Evolutionary conservation across 2,797 vertebrate species (phyloP), one percentile per base, ranked within the genome.

Genomic region (Spheniscus humboldti): DNA sequence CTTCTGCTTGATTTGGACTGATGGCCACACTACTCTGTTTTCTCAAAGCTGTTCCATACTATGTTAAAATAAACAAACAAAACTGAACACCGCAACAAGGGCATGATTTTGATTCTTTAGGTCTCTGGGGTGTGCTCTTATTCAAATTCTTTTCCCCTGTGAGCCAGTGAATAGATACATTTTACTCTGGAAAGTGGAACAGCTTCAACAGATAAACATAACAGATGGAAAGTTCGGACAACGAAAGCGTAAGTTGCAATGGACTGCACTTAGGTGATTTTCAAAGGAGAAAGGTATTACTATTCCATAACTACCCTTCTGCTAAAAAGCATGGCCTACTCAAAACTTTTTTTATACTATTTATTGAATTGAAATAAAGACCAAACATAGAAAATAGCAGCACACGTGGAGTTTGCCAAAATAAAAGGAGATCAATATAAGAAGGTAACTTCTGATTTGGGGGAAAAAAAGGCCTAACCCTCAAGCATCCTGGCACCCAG

Each of bases 371-470:
- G 24, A 90, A 86, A 37, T 45, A n/a, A 84, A 79, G 62, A 39
- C 15, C 31, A 10, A 90, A 59, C 8, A 17, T 2, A 45, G 59
- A 66, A 48, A 79, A 87, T 0, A 68, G 37, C 6, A 19, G 23
- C 22, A 59, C 16, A 69, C 76, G 52, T 17, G 19, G 15, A 71
- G 28, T 68, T 30, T 59, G 39, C 18, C 72, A 86, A 48, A 90
- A 67, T 2, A 0, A 0, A 67, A 67, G 11, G 30, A 15, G 30
- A 50, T 35, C 19, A 13, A 19, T 15, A 11, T 19, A 57, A 62
- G 25, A 69, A 39, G 14, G 8, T 28, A 63, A 62, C 13, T 86
- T 84, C 59, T 69, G 13, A 86, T 31, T 28, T 76, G 30, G 53
- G 20, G 11, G 5, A 25, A 50, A 14, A 50, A 25, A 50, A 35